Percentiles rank a stretch among this genome's conserved stretches.
Conservation (phyloP, 2,113 vertebrate genomes). For the Cephalopterus ornatus region DNA sequence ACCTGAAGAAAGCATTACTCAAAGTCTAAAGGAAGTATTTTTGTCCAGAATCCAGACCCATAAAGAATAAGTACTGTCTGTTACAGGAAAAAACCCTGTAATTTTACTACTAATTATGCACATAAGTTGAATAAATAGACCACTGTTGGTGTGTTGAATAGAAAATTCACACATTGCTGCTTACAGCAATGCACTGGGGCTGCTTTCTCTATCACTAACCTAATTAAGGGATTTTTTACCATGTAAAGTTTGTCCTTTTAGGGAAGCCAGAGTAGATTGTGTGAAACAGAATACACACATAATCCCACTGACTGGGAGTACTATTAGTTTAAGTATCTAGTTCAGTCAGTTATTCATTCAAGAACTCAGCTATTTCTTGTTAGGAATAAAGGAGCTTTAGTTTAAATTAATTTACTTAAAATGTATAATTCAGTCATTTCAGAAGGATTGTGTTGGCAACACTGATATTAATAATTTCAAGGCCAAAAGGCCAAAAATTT, state of each 20-base stretch:
- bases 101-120: constrained; percentile 71
- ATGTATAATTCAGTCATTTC: background rate
- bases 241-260: constrained; percentile 8
- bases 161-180: constrained; percentile 30
- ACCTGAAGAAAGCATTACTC: constrained; percentile 75
- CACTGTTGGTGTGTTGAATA: constrained; percentile 58
- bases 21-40: constrained; percentile 78
- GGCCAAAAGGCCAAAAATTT: background rate
- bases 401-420: background rate
- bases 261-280: background rate
- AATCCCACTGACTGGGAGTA: background rate
- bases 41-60: constrained; percentile 68
- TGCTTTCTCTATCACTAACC: background rate
- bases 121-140: constrained; percentile 62
- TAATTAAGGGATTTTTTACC: background rate
- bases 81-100: constrained; percentile 17
- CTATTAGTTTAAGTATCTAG: background rate
- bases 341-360: background rate
- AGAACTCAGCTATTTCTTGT: background rate
- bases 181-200: background rate
- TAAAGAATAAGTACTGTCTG: constrained; percentile 73
- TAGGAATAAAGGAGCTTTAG: background rate
- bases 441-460: background rate
- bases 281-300: background rate
- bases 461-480: background rate